Percentiles rank a stretch among this genome's conserved stretches.
Evolutionary conservation across 2,888 invertebrate genomes (phyloP).

Genomic region (Halocaridina rubra): DNA sequence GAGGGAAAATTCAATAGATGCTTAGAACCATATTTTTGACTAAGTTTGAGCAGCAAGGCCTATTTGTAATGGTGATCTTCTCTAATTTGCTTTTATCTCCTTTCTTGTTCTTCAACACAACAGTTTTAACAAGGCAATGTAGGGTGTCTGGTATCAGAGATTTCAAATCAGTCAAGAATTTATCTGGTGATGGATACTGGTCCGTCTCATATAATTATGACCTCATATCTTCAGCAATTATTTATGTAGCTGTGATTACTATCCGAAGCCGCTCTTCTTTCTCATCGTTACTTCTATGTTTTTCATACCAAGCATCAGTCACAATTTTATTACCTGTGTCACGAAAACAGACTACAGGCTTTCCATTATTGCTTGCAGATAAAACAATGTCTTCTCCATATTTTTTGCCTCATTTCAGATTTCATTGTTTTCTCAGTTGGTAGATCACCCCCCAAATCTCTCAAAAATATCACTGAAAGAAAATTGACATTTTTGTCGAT

Average conservation of each 20-base stretch:
- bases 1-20: conserved; percentile 33
- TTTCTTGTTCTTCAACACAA: neutral
- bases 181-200: neutral
- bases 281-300: neutral
- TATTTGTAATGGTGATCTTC: neutral
- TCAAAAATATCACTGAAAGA: neutral
- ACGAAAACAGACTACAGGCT: neutral
- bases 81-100: neutral
- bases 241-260: neutral
- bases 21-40: conserved; percentile 37
- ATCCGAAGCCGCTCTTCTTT: neutral
- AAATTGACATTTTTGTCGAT: neutral
- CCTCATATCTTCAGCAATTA: neutral
- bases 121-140: neutral
- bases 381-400: neutral
- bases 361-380: neutral
- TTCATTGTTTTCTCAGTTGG: neutral
- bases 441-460: neutral
- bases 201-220: neutral
- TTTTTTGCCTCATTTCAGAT: neutral
- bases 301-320: neutral
- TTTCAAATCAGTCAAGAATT: neutral
- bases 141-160: neutral
- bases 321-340: neutral
- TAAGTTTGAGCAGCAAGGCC: conserved; percentile 20